Conservation (phyloP, 2,113 vertebrate species). For the Alethe diademata region DNA sequence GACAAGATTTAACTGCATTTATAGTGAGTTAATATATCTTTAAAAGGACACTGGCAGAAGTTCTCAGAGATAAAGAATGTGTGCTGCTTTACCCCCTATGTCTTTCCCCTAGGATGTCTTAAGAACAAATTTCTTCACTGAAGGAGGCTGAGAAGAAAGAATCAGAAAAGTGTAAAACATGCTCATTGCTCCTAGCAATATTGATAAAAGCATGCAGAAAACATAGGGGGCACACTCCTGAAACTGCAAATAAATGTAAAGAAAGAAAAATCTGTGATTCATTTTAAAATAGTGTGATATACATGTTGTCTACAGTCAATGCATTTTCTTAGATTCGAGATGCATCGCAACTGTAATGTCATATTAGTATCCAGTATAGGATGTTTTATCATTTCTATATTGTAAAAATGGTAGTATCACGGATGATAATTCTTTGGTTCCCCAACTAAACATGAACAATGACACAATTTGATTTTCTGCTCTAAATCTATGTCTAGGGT, state of each 20-base stretch:
- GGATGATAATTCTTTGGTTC: neutral
- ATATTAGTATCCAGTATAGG: neutral
- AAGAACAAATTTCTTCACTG: neutral
- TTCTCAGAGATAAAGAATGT: neutral
- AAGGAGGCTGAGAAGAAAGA: neutral
- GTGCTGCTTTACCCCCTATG: neutral
- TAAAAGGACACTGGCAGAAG: neutral
- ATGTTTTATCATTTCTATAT: neutral
- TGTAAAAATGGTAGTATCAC: neutral
- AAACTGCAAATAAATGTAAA: neutral
- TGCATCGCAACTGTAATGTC: neutral
- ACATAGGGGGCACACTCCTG: neutral
- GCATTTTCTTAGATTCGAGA: neutral
- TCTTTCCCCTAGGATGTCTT: neutral
- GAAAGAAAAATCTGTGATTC: neutral
- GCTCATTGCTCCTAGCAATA: neutral
- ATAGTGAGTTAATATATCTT: neutral
- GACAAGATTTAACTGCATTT: neutral
- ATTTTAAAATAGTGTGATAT: neutral
- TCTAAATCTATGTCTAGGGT: neutral
- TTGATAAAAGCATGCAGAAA: neutral
- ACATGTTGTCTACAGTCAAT: neutral
- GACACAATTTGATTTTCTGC: neutral
- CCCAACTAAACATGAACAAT: neutral
- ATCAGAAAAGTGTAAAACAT: neutral